A percentile compares a stretch with the other conserved stretches of the same genome.
These are phyloP conservation scores for Ailuropoda melanoleuca DNA, from an alignment of 2,113 vertebrate species.

Conservation along the genomic window DNA sequence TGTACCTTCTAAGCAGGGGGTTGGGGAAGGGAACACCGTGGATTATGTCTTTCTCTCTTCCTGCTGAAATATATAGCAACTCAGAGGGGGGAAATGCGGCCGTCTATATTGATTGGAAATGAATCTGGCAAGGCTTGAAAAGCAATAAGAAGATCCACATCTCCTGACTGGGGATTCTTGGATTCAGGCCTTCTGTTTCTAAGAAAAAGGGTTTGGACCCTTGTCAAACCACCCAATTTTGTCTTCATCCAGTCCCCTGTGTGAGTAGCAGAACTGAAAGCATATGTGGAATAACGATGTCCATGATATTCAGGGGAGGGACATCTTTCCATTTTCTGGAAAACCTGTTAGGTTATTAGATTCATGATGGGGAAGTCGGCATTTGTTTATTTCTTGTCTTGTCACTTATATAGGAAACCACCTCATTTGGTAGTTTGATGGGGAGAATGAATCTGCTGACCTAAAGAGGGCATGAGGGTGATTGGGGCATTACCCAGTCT, in stretches of 20 bases:
- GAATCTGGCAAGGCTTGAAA: not conserved
- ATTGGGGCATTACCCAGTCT: not conserved
- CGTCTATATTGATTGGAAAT: not conserved
- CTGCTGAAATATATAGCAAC: not conserved
- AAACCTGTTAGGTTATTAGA: not conserved
- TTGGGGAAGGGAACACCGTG: not conserved
- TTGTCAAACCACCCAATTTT: not conserved
- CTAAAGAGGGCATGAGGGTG: not conserved
- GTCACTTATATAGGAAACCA: not conserved
- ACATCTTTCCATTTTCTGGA: not conserved
- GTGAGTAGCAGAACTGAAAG: not conserved
- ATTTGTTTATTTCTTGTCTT: not conserved
- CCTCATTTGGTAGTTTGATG: not conserved
- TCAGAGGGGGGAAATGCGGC: not conserved
- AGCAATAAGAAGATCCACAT: not conserved
- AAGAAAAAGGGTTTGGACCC: not conserved
- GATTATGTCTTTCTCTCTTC: not conserved
- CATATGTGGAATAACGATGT: not conserved
- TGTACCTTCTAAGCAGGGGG: not conserved
- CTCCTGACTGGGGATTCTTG: not conserved
- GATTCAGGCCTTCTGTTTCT: not conserved
- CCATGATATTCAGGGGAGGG: not conserved
- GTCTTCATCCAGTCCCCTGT: not conserved
- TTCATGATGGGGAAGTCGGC: not conserved
- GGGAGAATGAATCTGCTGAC: not conserved